phyloP scores from a whole-genome alignment of 2,113 vertebrate genomes.

The Hippocampus barbouri region DNA sequence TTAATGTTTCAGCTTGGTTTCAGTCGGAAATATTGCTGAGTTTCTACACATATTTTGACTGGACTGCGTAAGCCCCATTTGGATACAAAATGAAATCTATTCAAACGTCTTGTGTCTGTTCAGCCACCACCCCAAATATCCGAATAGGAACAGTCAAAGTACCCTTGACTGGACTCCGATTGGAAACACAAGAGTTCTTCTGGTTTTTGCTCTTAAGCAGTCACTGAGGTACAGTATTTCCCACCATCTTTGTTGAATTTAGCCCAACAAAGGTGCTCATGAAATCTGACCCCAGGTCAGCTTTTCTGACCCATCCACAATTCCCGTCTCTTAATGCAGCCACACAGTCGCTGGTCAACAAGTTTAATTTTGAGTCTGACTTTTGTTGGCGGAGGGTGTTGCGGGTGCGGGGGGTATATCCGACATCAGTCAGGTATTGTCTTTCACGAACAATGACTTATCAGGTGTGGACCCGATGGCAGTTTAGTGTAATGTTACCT shows the following conservation, averaged over 20 bases:
- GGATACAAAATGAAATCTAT: conserved; percentile 49
- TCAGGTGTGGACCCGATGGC: conserved; percentile 49
- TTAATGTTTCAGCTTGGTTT: conserved; percentile 61
- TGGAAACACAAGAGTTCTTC: background rate
- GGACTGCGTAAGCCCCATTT: conserved; percentile 50
- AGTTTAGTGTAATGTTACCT: conserved; percentile 60
- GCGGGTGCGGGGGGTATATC: conserved; percentile 1
- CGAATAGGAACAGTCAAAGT: conserved; percentile 4
- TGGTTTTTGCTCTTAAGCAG: background rate
- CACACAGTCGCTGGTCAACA: conserved; percentile 28
- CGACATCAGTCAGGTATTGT: conserved; percentile 25
- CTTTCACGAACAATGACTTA: conserved; percentile 49
- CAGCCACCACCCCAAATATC: conserved; percentile 19
- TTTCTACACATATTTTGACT: conserved; percentile 59
- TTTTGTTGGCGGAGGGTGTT: conserved; percentile 7
- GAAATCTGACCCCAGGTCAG: conserved; percentile 51
- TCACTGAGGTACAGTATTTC: conserved; percentile 16
- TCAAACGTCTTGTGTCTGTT: conserved; percentile 34
- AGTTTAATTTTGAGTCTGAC: conserved; percentile 34
- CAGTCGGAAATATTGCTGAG: conserved; percentile 56
- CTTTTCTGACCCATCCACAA: conserved; percentile 31
- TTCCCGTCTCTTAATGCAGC: conserved; percentile 11
- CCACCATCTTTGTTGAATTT: conserved; percentile 21
- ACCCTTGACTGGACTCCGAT: conserved; percentile 15
- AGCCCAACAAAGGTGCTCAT: conserved; percentile 18